Evolutionary conservation across 2,797 vertebrate species (phyloP).

Genomic region (Cichlasoma orientale): DNA sequence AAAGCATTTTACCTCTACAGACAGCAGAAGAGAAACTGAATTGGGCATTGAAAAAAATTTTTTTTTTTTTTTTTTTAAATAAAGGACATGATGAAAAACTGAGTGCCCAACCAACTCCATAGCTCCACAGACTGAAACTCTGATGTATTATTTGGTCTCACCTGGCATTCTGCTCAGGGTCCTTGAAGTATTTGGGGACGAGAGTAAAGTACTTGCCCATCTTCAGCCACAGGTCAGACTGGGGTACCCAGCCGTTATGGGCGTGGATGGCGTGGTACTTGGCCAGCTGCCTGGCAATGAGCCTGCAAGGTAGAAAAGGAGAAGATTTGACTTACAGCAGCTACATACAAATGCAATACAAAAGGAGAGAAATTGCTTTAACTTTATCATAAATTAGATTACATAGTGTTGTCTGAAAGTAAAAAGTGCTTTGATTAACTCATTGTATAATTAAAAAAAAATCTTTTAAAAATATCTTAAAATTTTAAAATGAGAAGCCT

Average conservation of each 20-base stretch:
- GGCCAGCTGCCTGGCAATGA: constrained; percentile 94
- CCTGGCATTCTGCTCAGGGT: constrained; percentile 88
- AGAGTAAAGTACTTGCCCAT: constrained; percentile 96
- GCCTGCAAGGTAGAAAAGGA: constrained; percentile 72
- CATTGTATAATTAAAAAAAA: fast-evolving
- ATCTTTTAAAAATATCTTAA: too few relatives aligned
- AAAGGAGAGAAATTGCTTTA: not conserved
- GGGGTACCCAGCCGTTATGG: constrained; percentile 98
- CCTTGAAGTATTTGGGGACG: constrained; percentile 88
- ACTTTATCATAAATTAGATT: not conserved
- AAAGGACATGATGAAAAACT: not conserved
- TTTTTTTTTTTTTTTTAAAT: not conserved
- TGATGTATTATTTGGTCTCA: constrained; percentile 55
- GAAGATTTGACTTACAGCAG: not conserved
- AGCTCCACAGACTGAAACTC: not conserved
- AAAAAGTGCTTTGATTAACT: not conserved
- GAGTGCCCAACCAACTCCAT: not conserved
- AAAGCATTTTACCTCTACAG: not conserved
- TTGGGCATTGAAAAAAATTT: not conserved
- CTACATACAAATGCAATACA: not conserved
- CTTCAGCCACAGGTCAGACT: constrained; percentile 95
- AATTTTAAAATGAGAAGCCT: too few relatives aligned
- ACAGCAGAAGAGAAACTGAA: not conserved
- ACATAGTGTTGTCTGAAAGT: not conserved
- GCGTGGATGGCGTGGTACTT: constrained; percentile 98